These are phyloP conservation scores for Lytechinus variegatus DNA, from an alignment of 35 echinoderm and acorn worm species.

Conservation along the genomic window DNA sequence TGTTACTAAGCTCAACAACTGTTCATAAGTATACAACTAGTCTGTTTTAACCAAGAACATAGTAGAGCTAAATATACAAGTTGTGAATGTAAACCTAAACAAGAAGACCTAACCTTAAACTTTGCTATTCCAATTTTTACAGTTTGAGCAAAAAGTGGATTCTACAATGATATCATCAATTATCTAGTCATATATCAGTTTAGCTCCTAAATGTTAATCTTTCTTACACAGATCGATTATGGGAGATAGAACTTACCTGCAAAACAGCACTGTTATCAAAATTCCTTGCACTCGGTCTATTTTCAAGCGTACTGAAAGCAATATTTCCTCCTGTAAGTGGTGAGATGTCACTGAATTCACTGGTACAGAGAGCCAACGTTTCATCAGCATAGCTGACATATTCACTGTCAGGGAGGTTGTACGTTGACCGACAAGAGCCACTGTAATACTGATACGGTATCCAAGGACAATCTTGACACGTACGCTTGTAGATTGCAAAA, in stretches of 20 bases:
- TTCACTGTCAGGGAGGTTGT: conserved; percentile 46
- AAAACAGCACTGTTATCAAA: conserved; percentile 97
- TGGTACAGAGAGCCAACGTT: conserved; percentile 82
- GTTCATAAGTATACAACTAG: too few relatives aligned
- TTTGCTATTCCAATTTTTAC: too few relatives aligned
- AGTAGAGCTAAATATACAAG: too few relatives aligned
- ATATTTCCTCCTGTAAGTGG: conserved; percentile 97
- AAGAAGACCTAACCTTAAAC: too few relatives aligned
- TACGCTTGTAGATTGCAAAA: conserved; percentile 98
- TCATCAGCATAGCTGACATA: conserved; percentile 75
- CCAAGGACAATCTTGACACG: conserved; percentile 75
- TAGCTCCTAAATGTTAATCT: too few relatives aligned
- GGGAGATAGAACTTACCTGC: conserved; percentile 70
- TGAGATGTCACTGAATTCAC: conserved; percentile 96
- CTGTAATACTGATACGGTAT: conserved; percentile 98
- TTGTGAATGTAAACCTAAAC: too few relatives aligned
- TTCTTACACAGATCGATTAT: too few relatives aligned
- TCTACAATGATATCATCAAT: too few relatives aligned
- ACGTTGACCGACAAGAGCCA: conserved; percentile 73
- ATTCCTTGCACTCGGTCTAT: conserved; percentile 86
- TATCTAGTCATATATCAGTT: too few relatives aligned
- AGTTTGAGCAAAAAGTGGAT: too few relatives aligned
- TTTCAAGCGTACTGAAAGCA: conserved; percentile 96
- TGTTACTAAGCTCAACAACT: too few relatives aligned
- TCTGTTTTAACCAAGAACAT: too few relatives aligned